These are phyloP conservation scores for Zophobas atratus DNA, from an alignment of 1,140 invertebrate genomes.

Conservation along the genomic window DNA sequence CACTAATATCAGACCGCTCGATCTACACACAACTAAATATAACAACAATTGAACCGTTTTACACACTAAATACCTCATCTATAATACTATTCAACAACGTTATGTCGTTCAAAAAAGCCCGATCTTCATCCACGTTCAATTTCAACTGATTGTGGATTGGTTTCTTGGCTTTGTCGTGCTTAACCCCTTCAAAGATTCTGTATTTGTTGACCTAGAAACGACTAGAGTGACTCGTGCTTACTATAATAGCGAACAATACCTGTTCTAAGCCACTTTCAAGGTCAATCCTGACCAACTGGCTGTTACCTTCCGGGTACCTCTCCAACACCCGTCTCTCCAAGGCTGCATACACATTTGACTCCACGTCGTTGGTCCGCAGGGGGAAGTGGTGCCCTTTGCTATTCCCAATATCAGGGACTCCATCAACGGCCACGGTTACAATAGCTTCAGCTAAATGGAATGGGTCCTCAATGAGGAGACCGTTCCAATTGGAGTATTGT, in stretches of 20 bases:
- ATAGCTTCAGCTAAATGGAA: conserved; percentile 85
- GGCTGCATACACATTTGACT: conserved; percentile 75
- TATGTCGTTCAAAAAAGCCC: conserved; percentile 77
- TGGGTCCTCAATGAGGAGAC: conserved; percentile 79
- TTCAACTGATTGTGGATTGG: conserved; percentile 71
- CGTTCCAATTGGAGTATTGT: conserved; percentile 79
- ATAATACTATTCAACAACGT: conserved; percentile 75
- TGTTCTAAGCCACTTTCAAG: conserved; percentile 77
- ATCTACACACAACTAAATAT: conserved; percentile 65
- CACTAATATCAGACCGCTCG: conserved; percentile 68
- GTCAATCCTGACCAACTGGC: conserved; percentile 76
- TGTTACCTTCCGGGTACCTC: conserved; percentile 72
- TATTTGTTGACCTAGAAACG: conserved; percentile 67
- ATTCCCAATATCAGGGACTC: conserved; percentile 72
- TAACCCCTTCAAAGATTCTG: conserved; percentile 71
- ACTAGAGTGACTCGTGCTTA: background rate
- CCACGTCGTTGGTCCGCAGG: conserved; percentile 76
- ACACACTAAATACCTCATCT: conserved; percentile 69
- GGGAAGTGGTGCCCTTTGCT: conserved; percentile 73
- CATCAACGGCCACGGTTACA: conserved; percentile 82
- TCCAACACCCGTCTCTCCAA: conserved; percentile 73
- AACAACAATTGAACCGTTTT: conserved; percentile 46
- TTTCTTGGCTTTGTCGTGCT: conserved; percentile 68
- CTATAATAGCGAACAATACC: conserved; percentile 63
- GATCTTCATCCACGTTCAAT: conserved; percentile 74